Evolutionary conservation across 2,797 vertebrate species (phyloP).

Genomic region (Helarctos malayanus): DNA sequence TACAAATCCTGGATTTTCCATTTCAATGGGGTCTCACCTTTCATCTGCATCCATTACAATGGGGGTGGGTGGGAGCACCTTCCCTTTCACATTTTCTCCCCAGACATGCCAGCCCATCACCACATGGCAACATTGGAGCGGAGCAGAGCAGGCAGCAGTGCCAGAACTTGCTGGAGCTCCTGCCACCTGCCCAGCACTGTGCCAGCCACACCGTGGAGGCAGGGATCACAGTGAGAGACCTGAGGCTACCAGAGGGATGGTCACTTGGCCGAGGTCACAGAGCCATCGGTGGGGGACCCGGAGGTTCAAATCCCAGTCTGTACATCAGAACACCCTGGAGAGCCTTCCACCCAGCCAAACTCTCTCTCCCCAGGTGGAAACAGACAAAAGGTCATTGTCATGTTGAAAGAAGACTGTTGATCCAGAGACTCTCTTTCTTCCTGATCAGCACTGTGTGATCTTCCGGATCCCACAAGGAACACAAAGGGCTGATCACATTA

Average conservation of each 20-base stretch:
- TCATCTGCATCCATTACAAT: neutral
- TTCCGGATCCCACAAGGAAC: neutral
- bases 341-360: neutral
- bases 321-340: neutral
- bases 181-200: neutral
- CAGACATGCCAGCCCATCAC: too few relatives aligned
- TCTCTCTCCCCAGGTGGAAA: neutral
- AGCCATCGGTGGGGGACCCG: neutral
- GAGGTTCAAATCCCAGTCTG: neutral
- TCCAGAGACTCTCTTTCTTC: neutral
- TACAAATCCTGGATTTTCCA: neutral
- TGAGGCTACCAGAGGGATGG: neutral
- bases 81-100: neutral
- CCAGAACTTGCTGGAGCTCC: neutral
- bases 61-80: neutral
- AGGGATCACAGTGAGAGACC: neutral
- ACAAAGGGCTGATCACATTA: neutral
- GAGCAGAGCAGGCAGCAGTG: accelerated
- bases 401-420: neutral
- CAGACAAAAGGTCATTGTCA: neutral
- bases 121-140: neutral
- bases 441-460: neutral
- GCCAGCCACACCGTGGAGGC: neutral
- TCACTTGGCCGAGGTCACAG: neutral
- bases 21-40: neutral